Evolutionary conservation across 2,797 vertebrate species (phyloP).

Genomic region (Gouania willdenowi): DNA sequence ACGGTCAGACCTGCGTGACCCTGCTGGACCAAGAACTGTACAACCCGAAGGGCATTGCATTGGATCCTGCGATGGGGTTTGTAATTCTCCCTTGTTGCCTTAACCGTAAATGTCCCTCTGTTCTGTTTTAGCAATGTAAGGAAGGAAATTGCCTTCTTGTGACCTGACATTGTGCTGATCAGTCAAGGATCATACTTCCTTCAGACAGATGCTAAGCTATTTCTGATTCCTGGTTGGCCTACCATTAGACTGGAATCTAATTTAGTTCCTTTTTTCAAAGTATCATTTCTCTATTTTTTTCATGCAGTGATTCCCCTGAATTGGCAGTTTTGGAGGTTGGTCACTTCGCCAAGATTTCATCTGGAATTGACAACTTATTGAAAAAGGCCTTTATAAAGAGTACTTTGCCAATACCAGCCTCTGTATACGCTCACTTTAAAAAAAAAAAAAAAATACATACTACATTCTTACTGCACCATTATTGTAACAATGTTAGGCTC

Average conservation of each 20-base stretch:
- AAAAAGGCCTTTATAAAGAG: too few relatives aligned
- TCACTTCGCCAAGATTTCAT: too few relatives aligned
- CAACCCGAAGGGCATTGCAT: constrained; percentile 92
- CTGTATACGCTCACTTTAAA: too few relatives aligned
- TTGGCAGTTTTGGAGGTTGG: too few relatives aligned
- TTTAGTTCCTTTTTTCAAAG: constrained; percentile 37
- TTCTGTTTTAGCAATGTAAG: constrained; percentile 14
- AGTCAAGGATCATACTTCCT: constrained; percentile 26
- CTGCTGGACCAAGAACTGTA: constrained; percentile 93
- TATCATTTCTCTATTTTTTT: constrained; percentile 39
- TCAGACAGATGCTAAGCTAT: constrained; percentile 21
- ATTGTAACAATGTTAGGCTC: too few relatives aligned
- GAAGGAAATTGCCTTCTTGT: constrained; percentile 33
- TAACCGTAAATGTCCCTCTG: constrained; percentile 15
- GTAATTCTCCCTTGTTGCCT: constrained; percentile 21
- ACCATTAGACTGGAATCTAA: constrained; percentile 1
- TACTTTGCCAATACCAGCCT: too few relatives aligned
- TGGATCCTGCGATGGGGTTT: constrained; percentile 96
- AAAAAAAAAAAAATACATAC: too few relatives aligned
- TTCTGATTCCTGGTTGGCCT: constrained; percentile 38
- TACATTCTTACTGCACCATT: too few relatives aligned
- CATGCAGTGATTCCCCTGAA: too few relatives aligned
- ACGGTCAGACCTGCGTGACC: constrained; percentile 91
- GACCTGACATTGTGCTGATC: constrained; percentile 46
- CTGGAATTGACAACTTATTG: too few relatives aligned